These are phyloP conservation scores for Porites evermanni DNA, from an alignment of 92 coral and sea anemone genomes.

Conservation along the genomic window DNA sequence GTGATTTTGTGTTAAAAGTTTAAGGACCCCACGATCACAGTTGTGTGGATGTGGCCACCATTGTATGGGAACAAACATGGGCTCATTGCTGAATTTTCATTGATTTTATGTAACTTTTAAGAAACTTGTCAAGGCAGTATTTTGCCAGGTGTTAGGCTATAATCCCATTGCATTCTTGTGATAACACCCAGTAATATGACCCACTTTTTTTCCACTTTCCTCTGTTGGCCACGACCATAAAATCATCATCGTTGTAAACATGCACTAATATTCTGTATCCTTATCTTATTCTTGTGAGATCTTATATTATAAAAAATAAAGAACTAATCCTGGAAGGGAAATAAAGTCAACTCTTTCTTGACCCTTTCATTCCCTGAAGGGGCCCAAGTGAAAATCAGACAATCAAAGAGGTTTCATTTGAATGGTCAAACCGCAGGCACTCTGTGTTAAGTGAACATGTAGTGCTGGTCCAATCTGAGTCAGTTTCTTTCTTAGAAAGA, in stretches of 20 bases:
- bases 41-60: not conserved
- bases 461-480: no score
- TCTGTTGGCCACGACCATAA: not conserved
- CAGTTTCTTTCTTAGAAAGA: no score
- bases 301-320: no score
- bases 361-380: no score
- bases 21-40: not conserved
- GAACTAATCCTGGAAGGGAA: no score
- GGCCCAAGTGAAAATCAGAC: no score
- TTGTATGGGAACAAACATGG: not conserved
- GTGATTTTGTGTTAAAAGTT: slow-evolving; percentile 10
- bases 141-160: not conserved
- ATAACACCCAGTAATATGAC: not conserved
- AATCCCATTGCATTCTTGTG: not conserved
- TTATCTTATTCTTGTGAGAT: no score
- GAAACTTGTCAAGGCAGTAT: not conserved
- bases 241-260: not conserved
- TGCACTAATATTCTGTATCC: no score
- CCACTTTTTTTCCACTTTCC: not conserved
- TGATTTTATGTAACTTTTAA: not conserved
- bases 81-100: not conserved
- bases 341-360: no score
- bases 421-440: no score
- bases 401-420: no score
- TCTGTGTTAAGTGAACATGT: no score